A percentile compares a stretch with the other conserved stretches of the same genome.
phyloP scores from a whole-genome alignment of 2,113 vertebrate genomes.

The Xyliphius kryptos region DNA sequence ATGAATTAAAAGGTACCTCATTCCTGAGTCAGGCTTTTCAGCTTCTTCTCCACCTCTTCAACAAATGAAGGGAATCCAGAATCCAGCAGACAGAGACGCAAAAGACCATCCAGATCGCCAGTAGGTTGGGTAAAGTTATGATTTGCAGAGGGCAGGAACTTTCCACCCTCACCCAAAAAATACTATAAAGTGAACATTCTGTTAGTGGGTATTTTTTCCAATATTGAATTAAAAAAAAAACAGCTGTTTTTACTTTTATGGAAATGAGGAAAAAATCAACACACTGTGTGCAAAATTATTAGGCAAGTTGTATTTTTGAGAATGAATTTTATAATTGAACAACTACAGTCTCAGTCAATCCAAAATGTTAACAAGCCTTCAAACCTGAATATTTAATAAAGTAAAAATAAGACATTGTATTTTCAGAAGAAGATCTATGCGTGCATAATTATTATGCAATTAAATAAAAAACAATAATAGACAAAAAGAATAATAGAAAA shows the following conservation, averaged over 20 bases:
- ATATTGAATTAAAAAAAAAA: not conserved
- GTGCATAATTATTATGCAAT: too few species aligned
- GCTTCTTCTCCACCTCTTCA: constrained; percentile 77
- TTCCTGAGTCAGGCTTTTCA: constrained; percentile 65
- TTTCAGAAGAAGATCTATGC: too few species aligned
- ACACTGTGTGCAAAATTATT: too few species aligned
- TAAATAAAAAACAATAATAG: too few species aligned
- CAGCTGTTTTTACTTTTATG: not conserved
- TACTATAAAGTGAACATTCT: constrained; percentile 52
- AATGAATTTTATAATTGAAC: too few species aligned
- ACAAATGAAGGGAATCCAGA: constrained; percentile 81
- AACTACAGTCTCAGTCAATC: too few species aligned
- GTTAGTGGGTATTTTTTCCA: not conserved
- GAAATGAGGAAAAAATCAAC: too few species aligned
- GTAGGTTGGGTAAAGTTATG: constrained; percentile 48
- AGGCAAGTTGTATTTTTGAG: too few species aligned
- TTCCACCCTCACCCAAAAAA: constrained; percentile 55
- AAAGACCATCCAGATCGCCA: constrained; percentile 65
- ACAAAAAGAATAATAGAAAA: too few species aligned
- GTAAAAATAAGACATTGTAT: too few species aligned
- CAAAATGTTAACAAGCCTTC: too few species aligned
- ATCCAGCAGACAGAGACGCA: constrained; percentile 80
- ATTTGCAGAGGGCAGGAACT: constrained; percentile 52
- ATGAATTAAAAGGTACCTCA: constrained; percentile 47
- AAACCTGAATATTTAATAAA: too few species aligned